These are phyloP conservation scores for Idaea dimidiata DNA, from an alignment of 2,888 invertebrate genomes.

Conservation along the genomic window DNA sequence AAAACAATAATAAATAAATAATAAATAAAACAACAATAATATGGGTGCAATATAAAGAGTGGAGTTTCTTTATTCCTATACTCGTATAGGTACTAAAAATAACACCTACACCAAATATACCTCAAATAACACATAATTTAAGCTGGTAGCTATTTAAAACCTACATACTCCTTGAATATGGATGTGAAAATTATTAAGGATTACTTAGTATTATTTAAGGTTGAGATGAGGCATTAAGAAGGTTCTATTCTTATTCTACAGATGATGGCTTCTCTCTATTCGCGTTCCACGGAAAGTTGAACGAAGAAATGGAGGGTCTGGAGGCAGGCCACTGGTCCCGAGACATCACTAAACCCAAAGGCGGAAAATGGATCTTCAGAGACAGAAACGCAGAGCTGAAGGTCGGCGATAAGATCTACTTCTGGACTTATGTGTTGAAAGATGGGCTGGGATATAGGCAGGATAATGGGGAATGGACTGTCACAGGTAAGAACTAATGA, in stretches of 20 bases:
- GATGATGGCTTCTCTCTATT: conserved; percentile 81
- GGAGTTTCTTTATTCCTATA: too few relatives aligned
- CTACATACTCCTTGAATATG: too few relatives aligned
- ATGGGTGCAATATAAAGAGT: too few relatives aligned
- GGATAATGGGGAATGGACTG: conserved; percentile 81
- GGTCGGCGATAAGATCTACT: conserved; percentile 85
- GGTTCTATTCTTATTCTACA: conserved; percentile 31
- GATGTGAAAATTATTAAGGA: too few relatives aligned
- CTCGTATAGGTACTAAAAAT: too few relatives aligned
- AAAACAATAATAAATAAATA: too few relatives aligned
- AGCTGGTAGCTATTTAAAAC: too few relatives aligned
- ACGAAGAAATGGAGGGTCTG: conserved; percentile 85
- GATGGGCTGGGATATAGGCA: conserved; percentile 86
- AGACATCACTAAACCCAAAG: conserved; percentile 82
- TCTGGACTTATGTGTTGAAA: conserved; percentile 87
- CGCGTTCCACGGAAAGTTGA: conserved; percentile 83
- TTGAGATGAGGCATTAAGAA: too few relatives aligned
- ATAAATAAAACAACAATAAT: too few relatives aligned
- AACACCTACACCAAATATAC: too few relatives aligned
- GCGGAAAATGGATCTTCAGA: conserved; percentile 85
- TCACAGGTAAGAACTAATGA: conserved; percentile 60
- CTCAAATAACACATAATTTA: too few relatives aligned
- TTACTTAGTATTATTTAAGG: too few relatives aligned
- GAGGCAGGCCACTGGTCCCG: conserved; percentile 85
- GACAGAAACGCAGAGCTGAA: conserved; percentile 82